These are phyloP conservation scores for Andrena trimmerana DNA, from an alignment of 2,888 invertebrate genomes.

Conservation along the genomic window DNA sequence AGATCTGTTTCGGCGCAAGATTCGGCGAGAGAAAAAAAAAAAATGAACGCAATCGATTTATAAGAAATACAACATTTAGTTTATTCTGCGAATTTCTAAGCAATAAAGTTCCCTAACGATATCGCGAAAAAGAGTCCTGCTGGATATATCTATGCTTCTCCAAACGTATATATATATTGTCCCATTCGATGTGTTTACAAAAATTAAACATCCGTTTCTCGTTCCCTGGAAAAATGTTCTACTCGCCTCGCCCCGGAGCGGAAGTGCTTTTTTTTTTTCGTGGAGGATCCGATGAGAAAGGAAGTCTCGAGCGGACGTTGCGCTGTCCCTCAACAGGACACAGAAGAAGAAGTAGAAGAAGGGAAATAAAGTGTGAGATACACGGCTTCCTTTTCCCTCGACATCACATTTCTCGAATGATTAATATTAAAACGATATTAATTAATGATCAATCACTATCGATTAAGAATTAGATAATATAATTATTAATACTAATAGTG, in stretches of 20 bases:
- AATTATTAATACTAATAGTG: slow-evolving; percentile 85
- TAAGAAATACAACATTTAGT: slow-evolving; percentile 84
- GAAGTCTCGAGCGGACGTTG: slow-evolving; percentile 37
- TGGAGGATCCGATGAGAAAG: slow-evolving; percentile 21
- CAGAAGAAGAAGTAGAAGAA: slow-evolving; percentile 33
- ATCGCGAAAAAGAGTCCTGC: slow-evolving; percentile 77
- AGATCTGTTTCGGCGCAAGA: background rate
- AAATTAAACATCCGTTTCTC: slow-evolving; percentile 78
- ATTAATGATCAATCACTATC: slow-evolving; percentile 81
- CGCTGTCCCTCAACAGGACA: slow-evolving; percentile 11
- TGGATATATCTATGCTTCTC: slow-evolving; percentile 67
- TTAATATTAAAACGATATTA: slow-evolving; percentile 84
- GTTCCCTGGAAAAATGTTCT: slow-evolving; percentile 71
- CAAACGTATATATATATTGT: slow-evolving; percentile 64
- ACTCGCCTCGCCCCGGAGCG: slow-evolving; percentile 71
- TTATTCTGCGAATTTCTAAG: slow-evolving; percentile 83
- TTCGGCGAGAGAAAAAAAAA: slow-evolving; percentile 51
- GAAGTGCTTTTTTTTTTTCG: slow-evolving; percentile 6
- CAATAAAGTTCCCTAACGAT: slow-evolving; percentile 83
- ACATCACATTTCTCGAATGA: slow-evolving; percentile 84
- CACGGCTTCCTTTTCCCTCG: slow-evolving; percentile 60
- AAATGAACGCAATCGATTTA: slow-evolving; percentile 60
- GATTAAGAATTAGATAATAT: slow-evolving; percentile 83
- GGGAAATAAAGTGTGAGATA: slow-evolving; percentile 41
- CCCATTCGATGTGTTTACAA: slow-evolving; percentile 72